Evolutionary conservation across 2,888 invertebrate genomes (phyloP).

Genomic region (Argyresthia albistria): DNA sequence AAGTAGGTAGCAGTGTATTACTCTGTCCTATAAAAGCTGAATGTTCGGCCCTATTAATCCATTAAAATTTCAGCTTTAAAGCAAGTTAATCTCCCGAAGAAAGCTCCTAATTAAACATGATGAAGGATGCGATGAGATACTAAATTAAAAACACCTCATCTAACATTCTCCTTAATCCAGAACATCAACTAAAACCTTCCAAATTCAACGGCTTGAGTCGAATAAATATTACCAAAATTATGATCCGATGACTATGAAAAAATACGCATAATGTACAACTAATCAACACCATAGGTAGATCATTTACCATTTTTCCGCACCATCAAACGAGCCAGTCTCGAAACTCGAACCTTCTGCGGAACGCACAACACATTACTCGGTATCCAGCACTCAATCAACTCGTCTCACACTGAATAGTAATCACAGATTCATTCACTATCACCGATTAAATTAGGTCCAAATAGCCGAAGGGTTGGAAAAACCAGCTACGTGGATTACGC

Average conservation of each 20-base stretch:
- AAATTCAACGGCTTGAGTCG: not conserved
- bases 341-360: not conserved
- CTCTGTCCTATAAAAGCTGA: too few relatives aligned
- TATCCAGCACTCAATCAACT: conserved; percentile 16
- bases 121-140: too few relatives aligned
- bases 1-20: too few relatives aligned
- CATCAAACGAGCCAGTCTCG: conserved; percentile 35
- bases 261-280: conserved; percentile 8
- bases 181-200: not conserved
- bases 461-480: conserved; percentile 16
- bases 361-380: conserved; percentile 34
- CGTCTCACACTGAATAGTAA: conserved; percentile 21
- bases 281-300: conserved; percentile 21
- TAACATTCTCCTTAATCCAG: not conserved
- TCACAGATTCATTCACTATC: conserved; percentile 41
- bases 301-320: conserved; percentile 59
- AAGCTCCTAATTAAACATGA: too few relatives aligned
- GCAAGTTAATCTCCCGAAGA: too few relatives aligned
- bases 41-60: too few relatives aligned
- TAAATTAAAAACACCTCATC: not conserved
- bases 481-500: conserved; percentile 28
- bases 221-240: not conserved
- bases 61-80: too few relatives aligned
- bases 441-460: conserved; percentile 31
- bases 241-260: conserved; percentile 13